These are phyloP conservation scores for Ornithorhynchus anatinus DNA, from an alignment of 2,113 vertebrate species.

Conservation along the genomic window DNA sequence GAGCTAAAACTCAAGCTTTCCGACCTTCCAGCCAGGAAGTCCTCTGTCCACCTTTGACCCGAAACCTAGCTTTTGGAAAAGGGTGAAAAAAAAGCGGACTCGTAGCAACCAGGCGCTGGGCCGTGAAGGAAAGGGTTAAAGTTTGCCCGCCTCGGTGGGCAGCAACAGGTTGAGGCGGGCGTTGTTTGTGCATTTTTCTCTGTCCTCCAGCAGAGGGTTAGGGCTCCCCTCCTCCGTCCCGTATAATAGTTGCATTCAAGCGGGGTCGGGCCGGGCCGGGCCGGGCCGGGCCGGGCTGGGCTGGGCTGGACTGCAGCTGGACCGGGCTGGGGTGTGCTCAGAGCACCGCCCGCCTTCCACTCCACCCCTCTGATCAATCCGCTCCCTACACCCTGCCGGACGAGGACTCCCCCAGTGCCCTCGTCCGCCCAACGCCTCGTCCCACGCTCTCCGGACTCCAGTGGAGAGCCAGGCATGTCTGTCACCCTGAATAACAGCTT, in stretches of 20 bases:
- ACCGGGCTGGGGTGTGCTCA: conserved; percentile 41
- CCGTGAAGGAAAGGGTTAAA: not conserved
- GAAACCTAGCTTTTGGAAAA: too few relatives aligned
- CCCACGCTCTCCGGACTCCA: not conserved
- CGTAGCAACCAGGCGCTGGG: conserved; percentile 5
- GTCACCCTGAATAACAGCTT: conserved; percentile 48
- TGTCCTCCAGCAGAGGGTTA: conserved; percentile 31
- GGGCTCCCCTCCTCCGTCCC: not conserved
- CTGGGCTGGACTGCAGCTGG: too few relatives aligned
- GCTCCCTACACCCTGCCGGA: conserved; percentile 15
- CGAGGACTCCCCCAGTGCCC: too few relatives aligned
- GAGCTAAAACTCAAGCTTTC: too few relatives aligned
- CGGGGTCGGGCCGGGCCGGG: not conserved
- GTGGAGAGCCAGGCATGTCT: conserved; percentile 33
- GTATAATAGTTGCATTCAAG: conserved; percentile 45
- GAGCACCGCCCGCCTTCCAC: not conserved
- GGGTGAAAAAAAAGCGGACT: too few relatives aligned
- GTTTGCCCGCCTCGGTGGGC: not conserved
- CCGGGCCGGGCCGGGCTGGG: not conserved
- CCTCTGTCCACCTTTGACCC: too few relatives aligned
- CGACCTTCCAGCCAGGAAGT: too few relatives aligned
- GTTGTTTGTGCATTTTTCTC: not conserved
- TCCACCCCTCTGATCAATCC: conserved; percentile 24
- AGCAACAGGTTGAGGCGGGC: not conserved
- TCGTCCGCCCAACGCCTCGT: not conserved